Base-by-base conservation (phyloP, 2,888 invertebrate species). In the Rhamnusium bicolor region DNA sequence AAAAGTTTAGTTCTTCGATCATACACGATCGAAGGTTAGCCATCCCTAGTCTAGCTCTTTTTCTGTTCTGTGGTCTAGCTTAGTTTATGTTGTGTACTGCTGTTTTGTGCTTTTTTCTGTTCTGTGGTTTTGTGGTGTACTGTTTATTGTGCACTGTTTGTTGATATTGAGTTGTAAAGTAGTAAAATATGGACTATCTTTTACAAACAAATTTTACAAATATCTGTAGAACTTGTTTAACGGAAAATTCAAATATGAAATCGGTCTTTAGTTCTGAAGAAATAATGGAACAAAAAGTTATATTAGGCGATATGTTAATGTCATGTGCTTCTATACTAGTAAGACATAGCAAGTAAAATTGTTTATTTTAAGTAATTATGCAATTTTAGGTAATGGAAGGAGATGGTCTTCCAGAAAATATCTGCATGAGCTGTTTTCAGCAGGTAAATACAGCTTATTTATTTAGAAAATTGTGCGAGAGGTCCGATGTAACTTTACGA, bases 401-500 rank as follows among this genome's bases (percentile, higher is more conserved):
- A 53, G 86, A 87, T 79, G 85, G 84, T 10, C 76, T 86, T 72
- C 86, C 87, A 19, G 80, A 83, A 65, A 84, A 83, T 73, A 79
- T 87, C 14, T 87, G 87, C 74, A 49, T 74, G n/a, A 79, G 80
- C 60, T 87, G 87, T 76, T 75, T 78, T 18, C 68, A 82, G 40
- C 82, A 83, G 72, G 76, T 86, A 40, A 79, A 80, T 53, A 74
- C 80, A n/a, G 78, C 83, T 0, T 81, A 83, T 76, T 77, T 79
- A 66, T 87, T 87, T 67, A 83, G 80, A 71, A 81, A 81, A 69
- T 74, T 84, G 27, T 86, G 85, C 73, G 82, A 85, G 78, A 81
- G 81, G n/a, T 86, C 86, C 1, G 84, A 86, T 75, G n/a, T 18
- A 8, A 78, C 79, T 16, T 80, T 85, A 72, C 68, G 80, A 56